Evolutionary conservation across 35 echinoderm and acorn worm genomes (phyloP).

Genomic region (Eucidaris tribuloides): DNA sequence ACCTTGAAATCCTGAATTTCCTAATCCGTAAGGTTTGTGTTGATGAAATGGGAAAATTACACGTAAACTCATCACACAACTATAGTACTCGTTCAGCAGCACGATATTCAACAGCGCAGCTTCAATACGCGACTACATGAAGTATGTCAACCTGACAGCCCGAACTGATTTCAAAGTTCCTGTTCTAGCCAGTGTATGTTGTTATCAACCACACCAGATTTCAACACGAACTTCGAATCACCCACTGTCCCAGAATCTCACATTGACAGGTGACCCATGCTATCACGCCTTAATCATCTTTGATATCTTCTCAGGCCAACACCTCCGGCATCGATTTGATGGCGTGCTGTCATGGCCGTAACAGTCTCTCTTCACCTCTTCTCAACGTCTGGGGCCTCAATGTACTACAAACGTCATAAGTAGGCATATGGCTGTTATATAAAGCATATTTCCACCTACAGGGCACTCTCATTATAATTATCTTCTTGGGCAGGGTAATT

Average conservation of each 20-base stretch:
- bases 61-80: too few species aligned
- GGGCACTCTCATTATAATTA: too few species aligned
- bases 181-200: too few species aligned
- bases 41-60: not conserved
- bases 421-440: not conserved
- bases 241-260: conserved; percentile 14
- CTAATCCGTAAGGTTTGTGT: not conserved
- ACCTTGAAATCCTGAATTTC: too few species aligned
- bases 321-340: conserved; percentile 91
- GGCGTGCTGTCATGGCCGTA: conserved; percentile 80
- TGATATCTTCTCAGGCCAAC: conserved; percentile 86
- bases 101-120: too few species aligned
- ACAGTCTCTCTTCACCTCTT: conserved; percentile 93
- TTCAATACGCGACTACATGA: too few species aligned
- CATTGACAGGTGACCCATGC: conserved; percentile 29
- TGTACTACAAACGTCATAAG: conserved; percentile 88
- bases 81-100: too few species aligned
- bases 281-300: conserved; percentile 70
- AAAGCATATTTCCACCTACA: not conserved
- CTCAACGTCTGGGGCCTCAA: conserved; percentile 93
- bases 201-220: too few species aligned
- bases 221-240: too few species aligned
- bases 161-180: too few species aligned
- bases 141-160: not conserved
- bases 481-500: too few species aligned